Conservation (phyloP, 2,113 vertebrate genomes). For the Oreamnos americanus region DNA sequence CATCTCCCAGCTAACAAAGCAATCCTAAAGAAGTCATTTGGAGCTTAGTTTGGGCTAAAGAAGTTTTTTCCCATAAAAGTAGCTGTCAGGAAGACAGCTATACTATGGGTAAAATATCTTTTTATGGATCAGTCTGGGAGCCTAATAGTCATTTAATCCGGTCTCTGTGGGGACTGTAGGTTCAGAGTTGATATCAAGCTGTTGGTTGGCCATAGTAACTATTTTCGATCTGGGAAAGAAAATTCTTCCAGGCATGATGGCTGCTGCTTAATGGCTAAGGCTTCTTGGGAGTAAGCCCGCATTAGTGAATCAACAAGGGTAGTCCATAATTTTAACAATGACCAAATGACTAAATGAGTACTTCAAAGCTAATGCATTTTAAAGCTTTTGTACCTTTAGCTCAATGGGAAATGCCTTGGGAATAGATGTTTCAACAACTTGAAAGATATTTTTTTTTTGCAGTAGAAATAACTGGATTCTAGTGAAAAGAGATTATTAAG, state of each 20-base stretch:
- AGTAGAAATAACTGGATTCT: constrained; percentile 31
- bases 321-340: constrained; percentile 14
- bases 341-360: not conserved
- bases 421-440: constrained; percentile 51
- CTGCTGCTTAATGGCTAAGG: not conserved
- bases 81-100: not conserved
- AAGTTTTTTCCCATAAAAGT: not conserved
- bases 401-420: constrained; percentile 40
- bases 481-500: constrained; percentile 7
- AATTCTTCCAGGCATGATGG: not conserved
- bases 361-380: constrained; percentile 48
- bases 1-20: not conserved
- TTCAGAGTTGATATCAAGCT: not conserved
- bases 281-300: not conserved
- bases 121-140: not conserved
- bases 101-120: not conserved
- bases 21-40: not conserved
- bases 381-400: constrained; percentile 29
- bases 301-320: constrained; percentile 12
- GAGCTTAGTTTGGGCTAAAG: not conserved
- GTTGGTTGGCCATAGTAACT: not conserved
- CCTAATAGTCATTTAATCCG: not conserved
- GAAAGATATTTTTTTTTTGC: not conserved
- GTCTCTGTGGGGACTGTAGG: not conserved
- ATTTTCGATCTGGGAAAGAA: not conserved